Conservation (phyloP, 2,113 vertebrate species). For the Ictalurus punctatus region DNA sequence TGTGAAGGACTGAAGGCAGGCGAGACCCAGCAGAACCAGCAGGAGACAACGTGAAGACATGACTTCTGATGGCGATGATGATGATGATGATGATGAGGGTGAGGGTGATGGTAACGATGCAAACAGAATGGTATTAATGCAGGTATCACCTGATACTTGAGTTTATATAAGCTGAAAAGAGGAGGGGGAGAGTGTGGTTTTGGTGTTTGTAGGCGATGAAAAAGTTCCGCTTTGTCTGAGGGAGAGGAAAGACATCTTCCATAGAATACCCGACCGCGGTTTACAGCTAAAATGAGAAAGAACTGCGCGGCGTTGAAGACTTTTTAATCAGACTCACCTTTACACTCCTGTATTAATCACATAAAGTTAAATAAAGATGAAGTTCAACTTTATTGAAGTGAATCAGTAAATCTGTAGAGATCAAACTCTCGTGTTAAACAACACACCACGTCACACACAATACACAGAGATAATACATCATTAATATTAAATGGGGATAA, state of each 20-base stretch:
- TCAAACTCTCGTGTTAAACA: neutral
- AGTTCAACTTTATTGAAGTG: neutral
- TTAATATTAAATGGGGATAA: neutral
- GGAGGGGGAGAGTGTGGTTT: constrained; percentile 21
- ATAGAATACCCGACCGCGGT: neutral
- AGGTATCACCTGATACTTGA: neutral
- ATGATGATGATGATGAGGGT: neutral
- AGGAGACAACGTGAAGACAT: constrained; percentile 43
- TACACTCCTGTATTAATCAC: neutral
- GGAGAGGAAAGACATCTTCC: neutral
- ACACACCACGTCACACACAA: neutral
- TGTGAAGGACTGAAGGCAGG: constrained; percentile 22
- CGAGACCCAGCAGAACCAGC: constrained; percentile 56
- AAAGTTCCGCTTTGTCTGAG: constrained; percentile 50
- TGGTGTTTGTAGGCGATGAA: neutral
- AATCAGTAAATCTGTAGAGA: neutral
- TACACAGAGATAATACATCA: neutral
- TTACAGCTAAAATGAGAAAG: neutral
- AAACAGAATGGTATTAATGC: neutral
- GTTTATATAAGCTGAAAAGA: neutral
- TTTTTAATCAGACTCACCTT: neutral
- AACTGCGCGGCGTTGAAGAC: neutral
- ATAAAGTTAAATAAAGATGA: neutral
- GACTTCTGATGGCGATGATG: neutral
- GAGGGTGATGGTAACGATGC: too few relatives aligned